phyloP scores from a whole-genome alignment of 2,797 vertebrate genomes.

The Columba guinea region DNA sequence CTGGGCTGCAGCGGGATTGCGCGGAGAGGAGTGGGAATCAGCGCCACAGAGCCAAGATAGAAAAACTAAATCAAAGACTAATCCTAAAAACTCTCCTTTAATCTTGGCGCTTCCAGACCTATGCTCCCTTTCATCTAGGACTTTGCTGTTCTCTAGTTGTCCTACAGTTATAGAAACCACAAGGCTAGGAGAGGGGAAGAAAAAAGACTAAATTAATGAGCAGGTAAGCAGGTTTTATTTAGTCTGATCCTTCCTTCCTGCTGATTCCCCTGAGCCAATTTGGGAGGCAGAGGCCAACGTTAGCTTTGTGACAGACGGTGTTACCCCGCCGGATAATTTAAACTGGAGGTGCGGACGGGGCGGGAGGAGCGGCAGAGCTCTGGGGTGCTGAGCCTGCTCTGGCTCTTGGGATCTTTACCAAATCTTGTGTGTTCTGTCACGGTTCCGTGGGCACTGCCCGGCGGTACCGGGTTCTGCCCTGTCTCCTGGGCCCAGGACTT shows the following conservation, averaged over 20 bases:
- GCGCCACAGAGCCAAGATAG: background rate
- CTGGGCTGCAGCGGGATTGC: background rate
- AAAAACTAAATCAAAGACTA: slow-evolving; percentile 68
- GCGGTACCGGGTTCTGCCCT: no score
- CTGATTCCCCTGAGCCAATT: slow-evolving; percentile 73
- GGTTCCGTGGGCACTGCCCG: no score
- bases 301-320: slow-evolving; percentile 33
- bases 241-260: slow-evolving; percentile 75
- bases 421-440: no score
- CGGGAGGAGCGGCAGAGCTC: no score
- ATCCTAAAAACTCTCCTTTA: slow-evolving; percentile 78
- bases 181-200: slow-evolving; percentile 7
- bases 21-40: background rate
- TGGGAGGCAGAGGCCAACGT: slow-evolving; percentile 67
- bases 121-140: slow-evolving; percentile 76
- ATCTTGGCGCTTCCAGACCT: slow-evolving; percentile 73
- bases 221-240: slow-evolving; percentile 78
- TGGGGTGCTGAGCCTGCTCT: no score
- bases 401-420: no score
- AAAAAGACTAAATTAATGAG: slow-evolving; percentile 77
- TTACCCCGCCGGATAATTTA: background rate
- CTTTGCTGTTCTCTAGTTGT: slow-evolving; percentile 70
- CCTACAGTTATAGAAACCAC: slow-evolving; percentile 49
- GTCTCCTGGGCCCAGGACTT: accelerated
- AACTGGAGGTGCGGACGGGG: no score